Conservation (phyloP, 2,113 vertebrate genomes). For the Puffinus mauretanicus region DNA sequence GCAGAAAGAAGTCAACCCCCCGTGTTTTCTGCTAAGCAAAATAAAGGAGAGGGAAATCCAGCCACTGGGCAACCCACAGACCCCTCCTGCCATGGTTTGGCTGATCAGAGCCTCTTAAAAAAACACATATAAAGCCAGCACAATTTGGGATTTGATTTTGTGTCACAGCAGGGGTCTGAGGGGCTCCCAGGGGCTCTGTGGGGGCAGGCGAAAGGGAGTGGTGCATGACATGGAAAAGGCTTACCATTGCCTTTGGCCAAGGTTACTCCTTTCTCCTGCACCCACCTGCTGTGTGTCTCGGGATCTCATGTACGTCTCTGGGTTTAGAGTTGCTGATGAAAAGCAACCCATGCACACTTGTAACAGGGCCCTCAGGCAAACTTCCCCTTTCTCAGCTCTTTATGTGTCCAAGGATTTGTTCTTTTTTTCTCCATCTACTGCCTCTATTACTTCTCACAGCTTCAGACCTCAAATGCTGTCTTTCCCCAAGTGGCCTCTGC, state of each 20-base stretch:
- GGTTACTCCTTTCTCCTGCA: background rate
- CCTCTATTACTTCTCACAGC: background rate
- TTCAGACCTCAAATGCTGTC: background rate
- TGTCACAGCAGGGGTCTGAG: background rate
- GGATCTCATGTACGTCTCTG: background rate
- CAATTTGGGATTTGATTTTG: background rate
- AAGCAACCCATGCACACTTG: background rate
- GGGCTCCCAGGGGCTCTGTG: background rate
- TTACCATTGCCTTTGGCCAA: background rate
- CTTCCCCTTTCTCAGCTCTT: background rate
- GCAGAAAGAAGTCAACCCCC: background rate
- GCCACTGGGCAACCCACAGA: background rate
- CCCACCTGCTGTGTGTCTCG: background rate
- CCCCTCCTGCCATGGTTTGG: background rate
- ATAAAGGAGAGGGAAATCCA: background rate
- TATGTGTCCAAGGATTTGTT: background rate
- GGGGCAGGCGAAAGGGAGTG: background rate
- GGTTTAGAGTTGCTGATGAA: background rate
- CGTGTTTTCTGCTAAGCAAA: background rate
- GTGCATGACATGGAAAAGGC: background rate
- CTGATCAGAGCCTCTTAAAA: background rate
- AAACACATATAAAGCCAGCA: background rate
- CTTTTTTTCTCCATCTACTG: background rate
- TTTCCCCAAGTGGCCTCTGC: background rate
- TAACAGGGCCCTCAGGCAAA: background rate